These are phyloP conservation scores for Brachyhypopomus gauderio DNA, from an alignment of 2,113 vertebrate genomes.

Conservation along the genomic window DNA sequence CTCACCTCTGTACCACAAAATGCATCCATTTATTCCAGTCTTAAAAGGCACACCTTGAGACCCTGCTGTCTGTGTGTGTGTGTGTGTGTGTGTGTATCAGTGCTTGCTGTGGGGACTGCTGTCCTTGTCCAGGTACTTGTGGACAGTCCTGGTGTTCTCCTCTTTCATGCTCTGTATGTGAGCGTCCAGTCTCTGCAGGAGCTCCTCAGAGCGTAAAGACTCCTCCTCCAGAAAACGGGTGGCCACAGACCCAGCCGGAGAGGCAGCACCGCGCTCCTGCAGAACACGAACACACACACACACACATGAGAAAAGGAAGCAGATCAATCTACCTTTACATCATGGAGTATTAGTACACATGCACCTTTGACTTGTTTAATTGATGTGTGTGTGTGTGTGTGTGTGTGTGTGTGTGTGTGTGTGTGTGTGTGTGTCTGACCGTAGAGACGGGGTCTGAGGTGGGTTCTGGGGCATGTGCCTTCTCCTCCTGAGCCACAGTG, in stretches of 20 bases:
- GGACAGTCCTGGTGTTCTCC: slow-evolving; percentile 79
- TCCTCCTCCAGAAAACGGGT: slow-evolving; percentile 86
- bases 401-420: too few relatives aligned
- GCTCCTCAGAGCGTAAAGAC: slow-evolving; percentile 76
- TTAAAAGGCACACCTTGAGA: slow-evolving; percentile 2
- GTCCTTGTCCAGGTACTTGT: slow-evolving; percentile 66
- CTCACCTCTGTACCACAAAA: background rate
- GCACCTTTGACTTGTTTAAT: background rate
- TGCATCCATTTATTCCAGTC: background rate
- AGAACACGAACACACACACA: slow-evolving; percentile 37
- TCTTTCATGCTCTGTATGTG: slow-evolving; percentile 84
- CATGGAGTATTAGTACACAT: background rate
- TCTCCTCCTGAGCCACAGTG: slow-evolving; percentile 8
- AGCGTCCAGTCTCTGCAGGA: slow-evolving; percentile 80
- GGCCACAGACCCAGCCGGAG: slow-evolving; percentile 74
- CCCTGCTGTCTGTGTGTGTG: background rate
- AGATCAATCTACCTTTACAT: background rate
- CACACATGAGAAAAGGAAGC: background rate
- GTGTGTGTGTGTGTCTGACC: slow-evolving; percentile 34
- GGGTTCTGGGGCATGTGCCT: slow-evolving; percentile 47
- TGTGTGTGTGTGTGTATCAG: slow-evolving; percentile 12
- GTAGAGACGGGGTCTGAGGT: slow-evolving; percentile 11
- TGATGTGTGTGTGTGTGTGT: too few relatives aligned
- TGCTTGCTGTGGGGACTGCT: slow-evolving; percentile 2
- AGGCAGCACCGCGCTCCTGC: slow-evolving; percentile 62